Evolutionary conservation across 2,797 vertebrate genomes (phyloP), one percentile per base, ranked within the genome.

Genomic region (Columba guinea): DNA sequence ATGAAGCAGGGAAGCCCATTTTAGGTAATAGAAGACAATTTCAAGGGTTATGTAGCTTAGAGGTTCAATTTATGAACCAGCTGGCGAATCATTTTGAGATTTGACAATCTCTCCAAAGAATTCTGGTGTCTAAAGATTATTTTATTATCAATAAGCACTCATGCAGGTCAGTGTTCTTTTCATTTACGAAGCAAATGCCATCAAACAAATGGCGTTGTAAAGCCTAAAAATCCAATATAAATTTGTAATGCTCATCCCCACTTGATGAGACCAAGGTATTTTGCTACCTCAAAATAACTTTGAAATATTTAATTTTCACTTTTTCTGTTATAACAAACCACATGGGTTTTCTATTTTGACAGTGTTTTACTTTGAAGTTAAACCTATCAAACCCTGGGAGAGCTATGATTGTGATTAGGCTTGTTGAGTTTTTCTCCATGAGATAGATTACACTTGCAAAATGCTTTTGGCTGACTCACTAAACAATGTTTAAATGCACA

Each of bases 111-210:
- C 83, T 53, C 60, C 70, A 87, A 89, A 84, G 84, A 39, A 37
- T 77, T 77, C 58, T 35, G 35, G 17, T 94, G 52, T 53, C 75
- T 84, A 3, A 62, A 92, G 87, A 93, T 97, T 82, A 86, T 95
- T 95, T 95, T 81, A 82, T 94, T 96, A 94, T 91, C 96, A 90
- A 82, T 84, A 85, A 22, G 64, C 94, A 97, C 68, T 86, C 95
- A 78, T 55, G 56, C 82, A 86, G 95, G 97, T 97, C 95, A 95
- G 64, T 52, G 59, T 83, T 95, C 89, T 96, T 93, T 94, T 96
- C 86, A 64, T 96, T 97, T 97, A 89, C 89, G 87, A 96, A 96
- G 84, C 77, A 96, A 97, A 92, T 79, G 75, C 30, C 83, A 84
- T 92, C 39, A 68, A 95, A 85, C 51, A 97, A 96, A 95, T 95